Evolutionary conservation across 2,888 invertebrate species (phyloP), one percentile per base, ranked within the genome.

Genomic region (Oscheius myriophilus): DNA sequence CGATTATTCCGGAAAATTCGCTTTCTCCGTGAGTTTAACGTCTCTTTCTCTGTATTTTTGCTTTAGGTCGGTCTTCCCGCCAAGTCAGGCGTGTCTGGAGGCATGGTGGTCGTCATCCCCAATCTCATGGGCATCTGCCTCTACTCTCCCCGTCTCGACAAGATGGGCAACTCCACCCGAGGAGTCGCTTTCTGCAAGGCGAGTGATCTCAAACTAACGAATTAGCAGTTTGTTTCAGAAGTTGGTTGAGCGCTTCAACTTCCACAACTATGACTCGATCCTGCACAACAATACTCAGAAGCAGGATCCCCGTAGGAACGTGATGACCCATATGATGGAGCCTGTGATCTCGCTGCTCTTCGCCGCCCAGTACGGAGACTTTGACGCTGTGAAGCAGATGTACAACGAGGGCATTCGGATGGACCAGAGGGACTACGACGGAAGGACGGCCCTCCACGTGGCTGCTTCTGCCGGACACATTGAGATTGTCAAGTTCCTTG

Each of bases 81-180:
- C 41, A 90, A 90, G 81, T 89, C 90, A 0, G 89, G 89, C 1
- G 89, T 96, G 0, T 93, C 93, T 52, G 96, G 96, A 58, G 93
- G 92, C 62, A 92, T 96, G 89, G 90, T 96, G 80, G 91, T 96
- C 57, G 95, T 96, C 1, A 93, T 96, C 53, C 96, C 96, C 0
- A 96, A 96, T 87, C 94, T 95, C 57, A 93, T 96, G 93, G 96
- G 96, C 33, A 93, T 96, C 74, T 94, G 93, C 86, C 91, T 93
- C n/a, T 96, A 94, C 93, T 95, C 95, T 0, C 96, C 96, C 16
- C 93, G 94, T 0, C 89, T 96, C 18, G 96, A 96, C 87, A 90
- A 91, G 1, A 90, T 93, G 51, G 96, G 96, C 42, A 96, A 96
- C 87, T 93, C 93, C 73, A 93, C 93, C 85, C 90, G 95, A 76